phyloP scores from a whole-genome alignment of 2,797 vertebrate genomes.

The Squalus acanthias region DNA sequence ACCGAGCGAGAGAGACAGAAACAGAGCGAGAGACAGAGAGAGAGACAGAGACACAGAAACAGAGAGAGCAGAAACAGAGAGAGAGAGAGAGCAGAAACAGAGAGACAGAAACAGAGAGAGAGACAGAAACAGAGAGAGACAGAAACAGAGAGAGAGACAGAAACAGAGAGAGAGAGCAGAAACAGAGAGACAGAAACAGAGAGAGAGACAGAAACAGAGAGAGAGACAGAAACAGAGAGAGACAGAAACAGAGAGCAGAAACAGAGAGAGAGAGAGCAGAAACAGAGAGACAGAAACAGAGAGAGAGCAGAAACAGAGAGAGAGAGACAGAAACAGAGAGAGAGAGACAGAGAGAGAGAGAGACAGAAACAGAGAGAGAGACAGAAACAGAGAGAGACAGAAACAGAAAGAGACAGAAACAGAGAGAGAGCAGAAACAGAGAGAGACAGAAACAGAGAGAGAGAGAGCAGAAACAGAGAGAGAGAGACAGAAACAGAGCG shows the following conservation, averaged over 20 bases:
- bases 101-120: slow-evolving; percentile 59
- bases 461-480: slow-evolving; percentile 57
- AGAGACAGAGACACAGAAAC: slow-evolving; percentile 46
- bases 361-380: slow-evolving; percentile 48
- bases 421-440: slow-evolving; percentile 53
- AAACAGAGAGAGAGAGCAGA: background rate
- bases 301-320: slow-evolving; percentile 57
- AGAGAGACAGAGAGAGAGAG: slow-evolving; percentile 55
- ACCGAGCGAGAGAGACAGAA: background rate
- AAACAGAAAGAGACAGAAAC: background rate
- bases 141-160: slow-evolving; percentile 52
- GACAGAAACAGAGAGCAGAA: slow-evolving; percentile 44
- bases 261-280: slow-evolving; percentile 51
- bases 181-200: slow-evolving; percentile 53
- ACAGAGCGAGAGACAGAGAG: slow-evolving; percentile 56
- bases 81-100: slow-evolving; percentile 48
- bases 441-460: slow-evolving; percentile 48
- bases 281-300: slow-evolving; percentile 47
- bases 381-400: slow-evolving; percentile 55
- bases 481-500: slow-evolving; percentile 45
- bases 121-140: slow-evolving; percentile 49
- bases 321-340: slow-evolving; percentile 53
- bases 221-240: slow-evolving; percentile 58
- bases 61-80: slow-evolving; percentile 55
- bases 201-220: slow-evolving; percentile 47